Percentiles rank a stretch among this genome's conserved stretches.
Conservation (phyloP, 2,113 vertebrate species). For the Salvelinus alpinus region DNA sequence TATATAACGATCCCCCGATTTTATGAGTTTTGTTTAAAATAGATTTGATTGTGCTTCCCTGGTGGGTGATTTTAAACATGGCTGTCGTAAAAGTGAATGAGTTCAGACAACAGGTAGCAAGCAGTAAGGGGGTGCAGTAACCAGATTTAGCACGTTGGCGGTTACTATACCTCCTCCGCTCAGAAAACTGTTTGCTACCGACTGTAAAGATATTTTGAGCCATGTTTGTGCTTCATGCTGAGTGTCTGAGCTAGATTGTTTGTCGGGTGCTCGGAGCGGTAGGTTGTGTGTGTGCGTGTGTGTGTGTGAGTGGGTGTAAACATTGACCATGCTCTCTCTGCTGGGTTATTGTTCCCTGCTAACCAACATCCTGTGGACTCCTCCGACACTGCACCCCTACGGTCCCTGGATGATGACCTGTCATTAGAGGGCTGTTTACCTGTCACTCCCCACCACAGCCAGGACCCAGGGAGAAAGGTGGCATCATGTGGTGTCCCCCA, state of each 20-base stretch:
- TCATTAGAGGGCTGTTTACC: neutral
- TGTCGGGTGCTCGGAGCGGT: neutral
- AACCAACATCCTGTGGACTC: neutral
- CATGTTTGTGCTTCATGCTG: constrained; percentile 2
- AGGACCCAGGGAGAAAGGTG: neutral
- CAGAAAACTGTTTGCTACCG: constrained; percentile 2
- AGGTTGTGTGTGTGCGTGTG: neutral
- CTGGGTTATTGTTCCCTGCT: constrained; percentile 8
- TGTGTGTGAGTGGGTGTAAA: neutral
- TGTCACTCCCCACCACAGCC: neutral
- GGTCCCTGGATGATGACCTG: neutral
- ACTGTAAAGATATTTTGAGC: constrained; percentile 12
- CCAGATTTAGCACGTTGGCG: neutral
- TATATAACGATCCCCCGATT: neutral
- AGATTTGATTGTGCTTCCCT: constrained; percentile 6
- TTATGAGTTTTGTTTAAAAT: constrained; percentile 10
- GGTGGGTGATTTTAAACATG: constrained; percentile 8
- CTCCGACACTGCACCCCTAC: neutral
- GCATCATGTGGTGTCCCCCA: too few species aligned
- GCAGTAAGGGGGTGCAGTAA: neutral
- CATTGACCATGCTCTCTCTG: neutral
- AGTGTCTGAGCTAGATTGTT: neutral
- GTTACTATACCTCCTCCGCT: neutral
- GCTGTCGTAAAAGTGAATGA: neutral
- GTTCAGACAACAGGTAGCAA: neutral